phyloP scores from a whole-genome alignment of 2,888 invertebrate genomes.

The Tinea pellionella region DNA sequence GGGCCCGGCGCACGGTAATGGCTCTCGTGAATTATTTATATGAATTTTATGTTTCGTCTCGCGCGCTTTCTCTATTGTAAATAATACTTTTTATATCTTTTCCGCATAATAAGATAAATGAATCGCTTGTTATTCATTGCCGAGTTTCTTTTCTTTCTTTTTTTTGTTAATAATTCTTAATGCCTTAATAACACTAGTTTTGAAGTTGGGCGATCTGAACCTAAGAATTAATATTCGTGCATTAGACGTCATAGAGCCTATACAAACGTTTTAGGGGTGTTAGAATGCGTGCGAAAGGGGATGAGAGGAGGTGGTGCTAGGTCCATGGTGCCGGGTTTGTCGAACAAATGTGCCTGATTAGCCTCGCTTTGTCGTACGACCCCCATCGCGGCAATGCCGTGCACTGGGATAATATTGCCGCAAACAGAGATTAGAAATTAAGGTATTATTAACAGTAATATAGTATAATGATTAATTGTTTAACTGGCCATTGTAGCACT shows the following conservation, averaged over 20 bases:
- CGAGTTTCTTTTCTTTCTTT: constrained; percentile 5
- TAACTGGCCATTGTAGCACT: background rate
- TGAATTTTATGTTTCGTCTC: constrained; percentile 57
- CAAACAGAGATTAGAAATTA: constrained; percentile 12
- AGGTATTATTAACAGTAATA: background rate
- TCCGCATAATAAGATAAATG: constrained; percentile 12
- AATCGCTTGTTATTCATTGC: constrained; percentile 6
- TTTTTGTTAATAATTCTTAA: background rate
- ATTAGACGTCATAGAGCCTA: background rate
- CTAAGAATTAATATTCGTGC: background rate
- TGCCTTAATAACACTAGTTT: background rate
- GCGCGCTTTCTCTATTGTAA: constrained; percentile 12
- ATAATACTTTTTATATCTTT: constrained; percentile 12
- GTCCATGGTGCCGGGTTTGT: constrained; percentile 35
- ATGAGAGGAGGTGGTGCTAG: constrained; percentile 20
- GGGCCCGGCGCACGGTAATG: constrained; percentile 43
- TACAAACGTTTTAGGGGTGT: constrained; percentile 15
- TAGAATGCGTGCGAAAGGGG: constrained; percentile 19
- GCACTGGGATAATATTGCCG: background rate
- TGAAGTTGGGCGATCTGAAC: background rate
- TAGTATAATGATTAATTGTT: background rate
- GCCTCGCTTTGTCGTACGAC: constrained; percentile 46
- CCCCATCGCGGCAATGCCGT: constrained; percentile 11
- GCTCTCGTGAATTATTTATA: constrained; percentile 57
- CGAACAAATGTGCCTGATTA: constrained; percentile 64